Evolutionary conservation across 1,140 invertebrate genomes (phyloP), one percentile per base, ranked within the genome.

Genomic region (Oedothorax gibbosus): DNA sequence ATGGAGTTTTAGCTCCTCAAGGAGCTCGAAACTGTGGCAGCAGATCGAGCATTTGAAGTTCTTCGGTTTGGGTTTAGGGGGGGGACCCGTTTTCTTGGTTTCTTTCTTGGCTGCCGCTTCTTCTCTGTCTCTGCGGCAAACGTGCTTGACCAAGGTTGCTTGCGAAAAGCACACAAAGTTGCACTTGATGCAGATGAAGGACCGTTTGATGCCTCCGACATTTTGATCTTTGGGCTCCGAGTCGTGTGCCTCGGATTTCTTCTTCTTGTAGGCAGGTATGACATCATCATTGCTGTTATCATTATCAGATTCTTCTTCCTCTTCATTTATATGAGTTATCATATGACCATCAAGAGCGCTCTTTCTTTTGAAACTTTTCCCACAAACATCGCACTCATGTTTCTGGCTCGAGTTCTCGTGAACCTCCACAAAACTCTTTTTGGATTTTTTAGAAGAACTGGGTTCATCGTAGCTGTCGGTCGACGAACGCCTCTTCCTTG

Each of bases 351-450:
- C 81, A 11, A 84, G 21, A 18, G 20, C 57, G 21, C 60, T 75
- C 57, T 76, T 84, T 12, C 81, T 35, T 12, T 71, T 18, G 49
- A 84, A 84, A 66, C 49, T 76, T 49, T 84, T 76, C 2, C 72
- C 72, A 84, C 81, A 84, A 66, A 84, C 57, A 50, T 49, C 35
- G 57, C 81, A 84, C 5, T 18, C 62, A 57, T 84, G 81, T 21
- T 84, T 84, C 57, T 76, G 75, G 18, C 56, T 57, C 54, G 49
- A 50, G 7, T 49, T 20, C 35, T 69, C n/a, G 15, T 11, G 21
- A 7, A 20, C 18, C 18, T 82, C 49, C 60, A 56, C 51, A 21
- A n/a, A 11, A 57, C 6, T 15, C 2, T 50, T 49, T 57, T 84
- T 66, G 49, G 12, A 62, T 57, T 49, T 60, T 14, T 50, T 71